Evolutionary conservation across 1,140 invertebrate species (phyloP), one percentile per base, ranked within the genome.

Genomic region (Apis dorsata): DNA sequence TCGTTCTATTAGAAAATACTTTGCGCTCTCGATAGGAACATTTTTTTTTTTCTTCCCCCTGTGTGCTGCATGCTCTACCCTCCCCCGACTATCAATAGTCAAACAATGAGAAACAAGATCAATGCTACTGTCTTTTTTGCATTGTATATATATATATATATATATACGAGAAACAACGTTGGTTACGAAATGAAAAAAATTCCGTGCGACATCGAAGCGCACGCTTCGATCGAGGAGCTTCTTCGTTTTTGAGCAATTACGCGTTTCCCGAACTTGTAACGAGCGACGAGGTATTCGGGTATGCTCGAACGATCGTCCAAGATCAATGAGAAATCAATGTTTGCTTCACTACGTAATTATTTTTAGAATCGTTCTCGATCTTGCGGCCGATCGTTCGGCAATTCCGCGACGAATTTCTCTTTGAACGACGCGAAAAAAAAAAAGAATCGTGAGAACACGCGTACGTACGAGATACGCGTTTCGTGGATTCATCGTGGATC

Each of bases 171-270:
- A 49, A 55, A 68, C 75, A 17, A 49, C 49, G 55, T 34, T n/a
- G n/a, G 13, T 57, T 19, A 44, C 60, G 34, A 74, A 81, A 73
- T 17, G 62, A 81, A 75, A 80, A 80, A 44, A 7, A 44, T 44
- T 66, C 21, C 34, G 44, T 51, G 71, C 53, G 24, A 55, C 62
- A 62, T 2, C 44, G 21, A 55, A 28, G 51, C 28, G 21, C 24
- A 59, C 17, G 28, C 34, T n/a, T n/a, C 62, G 13, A 66, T 66
- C 62, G 72, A 49, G 72, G 66, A 76, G 55, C 55, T 68, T 21
- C 19, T 60, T 75, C 62, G 53, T 76, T 68, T 34, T 82, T 82
- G 73, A 82, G 73, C 74, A 82, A 77, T 77, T 24, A 28, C n/a
- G 21, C 62, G 69, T 75, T 59, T n/a, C 34, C 17, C 51, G 17